phyloP scores from a whole-genome alignment of 2,113 vertebrate genomes.

The Ailuropoda melanoleuca region DNA sequence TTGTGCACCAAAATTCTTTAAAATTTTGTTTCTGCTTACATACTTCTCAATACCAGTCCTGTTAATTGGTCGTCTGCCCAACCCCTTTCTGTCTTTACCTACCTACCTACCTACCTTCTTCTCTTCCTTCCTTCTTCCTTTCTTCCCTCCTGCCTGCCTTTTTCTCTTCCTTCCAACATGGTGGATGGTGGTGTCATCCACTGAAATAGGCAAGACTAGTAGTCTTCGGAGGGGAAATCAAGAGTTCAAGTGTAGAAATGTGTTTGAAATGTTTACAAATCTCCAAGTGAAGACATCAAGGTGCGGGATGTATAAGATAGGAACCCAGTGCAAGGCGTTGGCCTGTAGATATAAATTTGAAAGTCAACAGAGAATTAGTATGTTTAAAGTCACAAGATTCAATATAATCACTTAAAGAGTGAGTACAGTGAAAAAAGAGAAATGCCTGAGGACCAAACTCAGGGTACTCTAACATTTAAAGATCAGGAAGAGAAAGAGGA shows the following conservation, averaged over 20 bases:
- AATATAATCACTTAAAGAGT: not conserved
- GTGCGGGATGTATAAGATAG: not conserved
- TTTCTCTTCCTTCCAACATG: not conserved
- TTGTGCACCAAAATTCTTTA: not conserved
- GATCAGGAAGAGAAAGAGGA: not conserved
- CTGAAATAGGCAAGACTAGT: not conserved
- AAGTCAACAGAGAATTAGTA: not conserved
- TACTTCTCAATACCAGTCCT: not conserved
- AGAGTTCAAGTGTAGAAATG: not conserved
- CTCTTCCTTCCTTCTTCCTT: not conserved
- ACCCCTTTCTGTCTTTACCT: not conserved
- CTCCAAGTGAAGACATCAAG: not conserved
- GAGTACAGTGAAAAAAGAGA: not conserved
- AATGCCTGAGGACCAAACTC: not conserved
- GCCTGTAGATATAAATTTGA: not conserved
- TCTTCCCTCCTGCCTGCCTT: too few relatives aligned
- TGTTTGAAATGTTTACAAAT: not conserved
- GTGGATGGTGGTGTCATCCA: not conserved
- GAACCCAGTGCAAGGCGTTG: not conserved
- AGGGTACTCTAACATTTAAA: constrained; percentile 16
- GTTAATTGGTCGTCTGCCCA: not conserved
- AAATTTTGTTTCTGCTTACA: not conserved
- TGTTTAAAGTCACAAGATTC: not conserved
- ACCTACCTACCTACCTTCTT: not conserved
- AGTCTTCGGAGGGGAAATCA: not conserved